These are phyloP conservation scores for Micromesistius poutassou DNA, from an alignment of 2,797 vertebrate species.

Conservation along the genomic window DNA sequence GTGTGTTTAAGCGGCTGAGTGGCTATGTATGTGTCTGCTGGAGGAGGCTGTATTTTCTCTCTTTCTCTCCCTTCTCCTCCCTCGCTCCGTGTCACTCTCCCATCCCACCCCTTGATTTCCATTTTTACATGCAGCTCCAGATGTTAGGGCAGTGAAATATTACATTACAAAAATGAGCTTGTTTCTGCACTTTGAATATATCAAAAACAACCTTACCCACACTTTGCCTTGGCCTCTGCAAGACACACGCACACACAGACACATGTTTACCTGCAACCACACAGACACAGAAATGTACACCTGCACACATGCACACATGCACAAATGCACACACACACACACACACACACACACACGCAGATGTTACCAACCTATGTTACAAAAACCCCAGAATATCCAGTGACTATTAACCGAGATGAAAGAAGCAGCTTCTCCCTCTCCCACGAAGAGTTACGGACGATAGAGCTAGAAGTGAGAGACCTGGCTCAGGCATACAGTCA, in stretches of 20 bases:
- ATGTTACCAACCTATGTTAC: too few species aligned
- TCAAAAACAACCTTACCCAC: constrained; percentile 73
- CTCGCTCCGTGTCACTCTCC: constrained; percentile 70
- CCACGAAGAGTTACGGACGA: too few species aligned
- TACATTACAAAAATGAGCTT: constrained; percentile 79
- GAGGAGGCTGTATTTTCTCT: constrained; percentile 63
- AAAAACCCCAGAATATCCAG: not conserved
- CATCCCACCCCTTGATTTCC: constrained; percentile 75
- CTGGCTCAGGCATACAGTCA: too few species aligned
- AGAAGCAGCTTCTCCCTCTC: too few species aligned
- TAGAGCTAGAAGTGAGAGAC: too few species aligned
- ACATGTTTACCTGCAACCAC: constrained; percentile 5
- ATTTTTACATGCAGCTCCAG: constrained; percentile 79
- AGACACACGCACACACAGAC: constrained; percentile 11
- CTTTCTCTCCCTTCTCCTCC: constrained; percentile 55
- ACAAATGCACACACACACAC: constrained; percentile 10
- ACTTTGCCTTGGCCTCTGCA: constrained; percentile 31
- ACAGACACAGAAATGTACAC: constrained; percentile 18
- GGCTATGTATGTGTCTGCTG: constrained; percentile 59
- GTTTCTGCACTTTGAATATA: constrained; percentile 74
- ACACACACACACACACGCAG: constrained; percentile 5
- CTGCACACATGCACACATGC: not conserved
- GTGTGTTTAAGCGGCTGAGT: constrained; percentile 41
- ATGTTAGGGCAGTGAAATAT: constrained; percentile 82
- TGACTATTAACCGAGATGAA: not conserved